A percentile compares a stretch with the other conserved stretches of the same genome.
Conservation (phyloP, 1,140 invertebrate species). For the Thaumetopoea pityocampa region DNA sequence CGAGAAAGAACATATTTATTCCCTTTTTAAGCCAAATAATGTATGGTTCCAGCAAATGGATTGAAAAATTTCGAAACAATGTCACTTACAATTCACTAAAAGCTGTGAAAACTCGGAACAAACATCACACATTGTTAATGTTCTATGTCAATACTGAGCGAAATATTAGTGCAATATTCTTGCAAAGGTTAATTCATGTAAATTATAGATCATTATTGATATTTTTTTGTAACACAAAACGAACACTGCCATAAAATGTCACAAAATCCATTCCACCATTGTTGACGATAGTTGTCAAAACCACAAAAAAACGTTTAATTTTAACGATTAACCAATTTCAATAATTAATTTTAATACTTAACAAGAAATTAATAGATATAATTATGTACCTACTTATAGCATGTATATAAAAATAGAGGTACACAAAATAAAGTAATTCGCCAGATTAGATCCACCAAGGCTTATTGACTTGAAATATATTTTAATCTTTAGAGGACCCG, state of each 20-base stretch:
- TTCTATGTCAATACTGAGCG: conserved; percentile 50
- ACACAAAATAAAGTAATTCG: too few relatives aligned
- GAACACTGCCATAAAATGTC: conserved; percentile 67
- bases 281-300: conserved; percentile 74
- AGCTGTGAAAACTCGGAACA: conserved; percentile 87
- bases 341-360: conserved; percentile 7
- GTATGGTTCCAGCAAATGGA: conserved; percentile 31
- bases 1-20: conserved; percentile 1
- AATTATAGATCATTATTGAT: conserved; percentile 72
- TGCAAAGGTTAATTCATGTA: conserved; percentile 47
- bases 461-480: too few relatives aligned
- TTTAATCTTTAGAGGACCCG: too few relatives aligned
- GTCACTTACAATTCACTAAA: conserved; percentile 84
- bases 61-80: conserved; percentile 66
- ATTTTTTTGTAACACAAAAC: conserved; percentile 69
- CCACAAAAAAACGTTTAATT: conserved; percentile 56
- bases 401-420: too few relatives aligned
- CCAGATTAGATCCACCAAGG: too few relatives aligned
- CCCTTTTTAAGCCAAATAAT: conserved; percentile 11
- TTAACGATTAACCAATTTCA: too few relatives aligned
- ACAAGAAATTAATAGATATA: too few relatives aligned
- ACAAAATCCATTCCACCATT: conserved; percentile 71
- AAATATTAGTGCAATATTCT: conserved; percentile 69
- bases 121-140: conserved; percentile 85
- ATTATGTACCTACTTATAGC: too few relatives aligned